Evolutionary conservation across 2,888 invertebrate genomes (phyloP).

Genomic region (Didymodactylos carnosus): DNA sequence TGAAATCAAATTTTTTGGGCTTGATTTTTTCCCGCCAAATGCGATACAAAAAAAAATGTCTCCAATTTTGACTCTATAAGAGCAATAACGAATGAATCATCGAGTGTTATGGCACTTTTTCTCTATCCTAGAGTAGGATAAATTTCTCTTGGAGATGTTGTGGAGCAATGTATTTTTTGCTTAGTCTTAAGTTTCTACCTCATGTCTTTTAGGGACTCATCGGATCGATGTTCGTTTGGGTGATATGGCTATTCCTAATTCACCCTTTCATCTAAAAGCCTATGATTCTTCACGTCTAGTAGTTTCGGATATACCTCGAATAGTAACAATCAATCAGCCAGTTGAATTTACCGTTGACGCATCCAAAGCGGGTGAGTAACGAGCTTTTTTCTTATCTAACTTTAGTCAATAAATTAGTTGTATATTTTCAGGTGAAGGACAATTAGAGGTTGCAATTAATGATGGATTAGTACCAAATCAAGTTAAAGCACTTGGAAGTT

Average conservation of each 20-base stretch:
- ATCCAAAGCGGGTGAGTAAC: conserved; percentile 82
- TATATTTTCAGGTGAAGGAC: too few species aligned
- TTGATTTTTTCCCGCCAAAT: too few species aligned
- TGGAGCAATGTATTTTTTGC: too few species aligned
- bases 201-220: conserved; percentile 16
- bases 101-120: too few species aligned
- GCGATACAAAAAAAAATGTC: too few species aligned
- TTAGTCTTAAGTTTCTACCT: neutral
- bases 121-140: too few species aligned
- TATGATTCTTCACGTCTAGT: conserved; percentile 34
- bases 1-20: too few species aligned
- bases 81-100: too few species aligned
- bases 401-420: too few species aligned
- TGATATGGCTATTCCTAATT: conserved; percentile 17
- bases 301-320: conserved; percentile 4
- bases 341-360: conserved; percentile 93
- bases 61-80: too few species aligned
- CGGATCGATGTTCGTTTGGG: conserved; percentile 26
- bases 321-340: conserved; percentile 48
- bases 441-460: conserved; percentile 94
- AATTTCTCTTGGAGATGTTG: too few species aligned
- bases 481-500: conserved; percentile 32
- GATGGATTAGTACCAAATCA: conserved; percentile 93
- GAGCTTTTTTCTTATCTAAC: too few species aligned
- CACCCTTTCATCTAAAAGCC: conserved; percentile 38